These are phyloP conservation scores for Tarsius wallacei DNA, from an alignment of 2,797 vertebrate species.

Conservation along the genomic window DNA sequence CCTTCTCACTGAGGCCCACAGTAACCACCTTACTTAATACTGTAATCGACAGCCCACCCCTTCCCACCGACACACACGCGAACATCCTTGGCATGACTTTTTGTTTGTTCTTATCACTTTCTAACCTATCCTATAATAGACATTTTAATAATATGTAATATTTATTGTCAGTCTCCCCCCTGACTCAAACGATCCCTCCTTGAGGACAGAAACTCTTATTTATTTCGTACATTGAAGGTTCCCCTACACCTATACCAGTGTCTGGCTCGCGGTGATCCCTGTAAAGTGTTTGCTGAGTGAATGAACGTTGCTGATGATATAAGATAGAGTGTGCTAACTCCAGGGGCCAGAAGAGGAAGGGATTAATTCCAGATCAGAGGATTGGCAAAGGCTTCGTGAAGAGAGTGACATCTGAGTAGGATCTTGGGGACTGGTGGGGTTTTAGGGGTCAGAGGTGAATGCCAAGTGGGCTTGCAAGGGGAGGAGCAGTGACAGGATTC, in stretches of 20 bases:
- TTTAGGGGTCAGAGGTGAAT: background rate
- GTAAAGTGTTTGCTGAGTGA: background rate
- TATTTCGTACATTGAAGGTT: background rate
- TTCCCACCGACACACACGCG: background rate
- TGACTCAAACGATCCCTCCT: background rate
- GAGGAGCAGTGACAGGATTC: background rate
- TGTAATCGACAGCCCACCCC: accelerated
- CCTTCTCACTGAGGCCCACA: background rate
- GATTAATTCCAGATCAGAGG: background rate
- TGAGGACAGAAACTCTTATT: background rate
- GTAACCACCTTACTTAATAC: background rate
- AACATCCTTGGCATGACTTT: background rate
- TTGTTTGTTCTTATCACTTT: background rate
- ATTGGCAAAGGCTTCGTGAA: background rate
- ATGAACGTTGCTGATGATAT: background rate
- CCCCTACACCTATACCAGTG: background rate
- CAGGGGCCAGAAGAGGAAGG: background rate
- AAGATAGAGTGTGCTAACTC: background rate
- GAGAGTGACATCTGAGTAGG: background rate
- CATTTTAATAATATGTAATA: background rate
- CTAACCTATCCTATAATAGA: background rate
- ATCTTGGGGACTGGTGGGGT: background rate
- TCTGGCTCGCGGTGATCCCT: background rate
- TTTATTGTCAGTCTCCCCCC: background rate
- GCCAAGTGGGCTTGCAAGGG: background rate